Base-by-base conservation (phyloP, 2,888 invertebrate genomes). In the Rotaria macrura region DNA sequence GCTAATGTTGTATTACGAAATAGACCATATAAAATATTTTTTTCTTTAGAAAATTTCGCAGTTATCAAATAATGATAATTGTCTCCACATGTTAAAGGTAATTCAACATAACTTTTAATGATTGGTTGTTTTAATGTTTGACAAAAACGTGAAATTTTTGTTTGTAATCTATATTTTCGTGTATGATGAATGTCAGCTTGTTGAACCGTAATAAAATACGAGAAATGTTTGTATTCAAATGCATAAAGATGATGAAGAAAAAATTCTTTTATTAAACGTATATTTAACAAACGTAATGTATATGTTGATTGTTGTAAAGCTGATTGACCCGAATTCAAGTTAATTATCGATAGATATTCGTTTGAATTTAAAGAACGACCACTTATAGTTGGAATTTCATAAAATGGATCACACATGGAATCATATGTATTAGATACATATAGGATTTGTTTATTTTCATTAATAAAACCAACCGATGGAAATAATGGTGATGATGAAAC, bases 341-440 rank as follows among this genome's bases (percentile, higher is more conserved):
- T 23, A 10, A 43, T 79, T 25, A 79, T 43, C 0, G 43, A 79
- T 40, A 43, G 14, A 25, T n/a, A 43, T 3, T 40, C 25, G 7
- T 79, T 79, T 10, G 0, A 2, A n/a, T 1, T 3, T 43, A 79
- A n/a, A n/a, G 7, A 10, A 25, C 79, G 43, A n/a, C 79, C 79
- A 43, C 43, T 43, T 40, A 79, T 43, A n/a, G 79, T 43, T 43
- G 79, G 79, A 43, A 79, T 79, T 43, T 79, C 43, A 43, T 79
- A 79, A 17, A 79, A 79, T n/a, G 79, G n/a, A 79, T 79, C 79
- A 43, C 79, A 79, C n/a, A 25, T 10, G 20, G 79, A 79, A 79
- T 79, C 79, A 43, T 79, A 79, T 79, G 79, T 79, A 43, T 43
- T 43, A 4, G 79, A 23, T n/a, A 43, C n/a, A 14, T 79, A 79